Evolutionary conservation across 1,140 invertebrate genomes (phyloP), one percentile per base, ranked within the genome.

Genomic region (Cylas formicarius): DNA sequence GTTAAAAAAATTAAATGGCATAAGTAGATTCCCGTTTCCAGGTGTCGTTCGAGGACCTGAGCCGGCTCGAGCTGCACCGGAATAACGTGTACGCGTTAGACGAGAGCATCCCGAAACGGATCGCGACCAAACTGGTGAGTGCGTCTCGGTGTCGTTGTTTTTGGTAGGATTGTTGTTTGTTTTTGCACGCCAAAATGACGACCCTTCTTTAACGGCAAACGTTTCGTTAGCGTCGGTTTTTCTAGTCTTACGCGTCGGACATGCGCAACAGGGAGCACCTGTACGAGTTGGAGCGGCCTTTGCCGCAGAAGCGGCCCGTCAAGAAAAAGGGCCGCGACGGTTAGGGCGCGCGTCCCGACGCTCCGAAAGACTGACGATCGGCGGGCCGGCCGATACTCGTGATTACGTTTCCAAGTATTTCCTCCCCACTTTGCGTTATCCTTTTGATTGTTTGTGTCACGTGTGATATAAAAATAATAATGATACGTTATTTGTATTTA

Each of bases 211-310:
- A 19, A 37, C 8, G 8, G n/a, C 34, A 13, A 8, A 7, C 9
- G 20, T 38, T 28, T 14, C 17, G 38, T 43, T 21, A 28, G 21
- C 7, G 23, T 33, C 8, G 10, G 14, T 44, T 28, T 48, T 63
- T 63, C 50, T 44, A 74, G 72, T 74, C 71, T 21, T 58, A 67
- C 51, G 72, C 72, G 24, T 72, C 68, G 46, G 71, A 71, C 58
- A 74, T 74, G 72, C 65, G 65, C 58, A 69, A 74, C 49, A 62
- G 69, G 41, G 67, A 67, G 55, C 71, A 72, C 44, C 65, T 74
- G 31, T 72, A 73, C 43, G 71, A 69, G 48, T 55, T 58, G 35
- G 67, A 71, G 50, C 60, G 65, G 32, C 57, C 65, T 21, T 50
- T 60, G 27, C 58, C 58, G 8, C 36, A 47, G n/a, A 60, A 60